Conservation (phyloP, 1,140 invertebrate species). For the Aphidius ervi region DNA sequence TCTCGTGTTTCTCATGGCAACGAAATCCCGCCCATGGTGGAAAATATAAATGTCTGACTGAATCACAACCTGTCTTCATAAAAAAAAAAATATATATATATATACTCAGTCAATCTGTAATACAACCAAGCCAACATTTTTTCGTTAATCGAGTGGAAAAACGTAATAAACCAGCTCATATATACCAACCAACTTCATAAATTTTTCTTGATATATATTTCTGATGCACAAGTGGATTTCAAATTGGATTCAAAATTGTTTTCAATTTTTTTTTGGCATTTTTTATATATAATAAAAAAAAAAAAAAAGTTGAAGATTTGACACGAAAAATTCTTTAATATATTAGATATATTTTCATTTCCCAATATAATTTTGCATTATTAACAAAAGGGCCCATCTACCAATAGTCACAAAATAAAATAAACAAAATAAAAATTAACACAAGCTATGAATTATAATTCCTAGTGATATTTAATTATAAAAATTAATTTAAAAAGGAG, state of each 20-base stretch:
- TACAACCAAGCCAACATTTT: constrained; percentile 25
- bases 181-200: not conserved
- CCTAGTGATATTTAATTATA: not conserved
- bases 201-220: constrained; percentile 3
- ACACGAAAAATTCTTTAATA: no score
- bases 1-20: constrained; percentile 10
- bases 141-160: constrained; percentile 35
- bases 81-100: constrained; percentile 3
- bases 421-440: constrained; percentile 7
- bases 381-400: no score
- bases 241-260: no score
- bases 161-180: constrained; percentile 29
- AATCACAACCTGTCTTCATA: not conserved
- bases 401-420: not conserved
- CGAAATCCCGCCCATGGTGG: not conserved
- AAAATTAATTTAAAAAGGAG: not conserved
- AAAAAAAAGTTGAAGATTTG: no score
- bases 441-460: not conserved
- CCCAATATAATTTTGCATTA: no score
- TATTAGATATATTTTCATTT: no score
- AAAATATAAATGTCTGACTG: not conserved
- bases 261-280: no score
- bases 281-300: no score
- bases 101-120: constrained; percentile 17
- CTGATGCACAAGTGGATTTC: no score